Base-by-base conservation (phyloP, 2,888 invertebrate species). In the Seira ritae region DNA sequence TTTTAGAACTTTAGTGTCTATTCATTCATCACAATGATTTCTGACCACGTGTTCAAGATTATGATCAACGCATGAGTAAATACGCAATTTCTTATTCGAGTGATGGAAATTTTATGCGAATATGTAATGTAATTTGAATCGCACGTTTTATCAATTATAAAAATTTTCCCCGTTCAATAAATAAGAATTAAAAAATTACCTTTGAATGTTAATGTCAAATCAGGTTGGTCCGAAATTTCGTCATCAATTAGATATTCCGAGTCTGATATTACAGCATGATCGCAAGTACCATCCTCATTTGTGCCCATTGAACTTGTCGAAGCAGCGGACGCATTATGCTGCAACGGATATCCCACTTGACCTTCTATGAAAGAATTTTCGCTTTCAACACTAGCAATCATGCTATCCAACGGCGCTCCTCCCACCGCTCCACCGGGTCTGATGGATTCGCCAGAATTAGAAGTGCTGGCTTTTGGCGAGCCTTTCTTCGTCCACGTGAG, bases 181-280 rank as follows among this genome's bases (percentile, higher is more conserved):
- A n/a, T n/a, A n/a, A n/a, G n/a, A n/a, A n/a, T n/a, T n/a, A n/a
- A n/a, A n/a, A n/a, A n/a, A n/a, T 70, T 72, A 87, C 86, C 86
- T 85, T 88, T 87, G 69, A 86, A 88, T 60, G 87, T 88, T 68
- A 96, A 96, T 15, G 95, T 92, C 86, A 97, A 90, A 0, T 95
- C 96, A 12, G 97, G 97, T 90, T 97, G 97, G 91, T 97, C 97
- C 62, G 96, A 96, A 84, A 97, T 97, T 91, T 97, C 97, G 89
- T 97, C 97, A 89, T 97, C 97, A 85, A 94, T 94, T 84, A 97
- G 93, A 91, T 94, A 96, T 90, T 96, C 96, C 1, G 87, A 87
- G 69, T 90, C 88, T 0, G 88, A 88, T 69, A 86, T 86, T 3
- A 77, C 84, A 3, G 68, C 73, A 42, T 81, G 84, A 19, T 80